Evolutionary conservation across 1,140 invertebrate species (phyloP), one percentile per base, ranked within the genome.

Genomic region (Probaryconus sp.): DNA sequence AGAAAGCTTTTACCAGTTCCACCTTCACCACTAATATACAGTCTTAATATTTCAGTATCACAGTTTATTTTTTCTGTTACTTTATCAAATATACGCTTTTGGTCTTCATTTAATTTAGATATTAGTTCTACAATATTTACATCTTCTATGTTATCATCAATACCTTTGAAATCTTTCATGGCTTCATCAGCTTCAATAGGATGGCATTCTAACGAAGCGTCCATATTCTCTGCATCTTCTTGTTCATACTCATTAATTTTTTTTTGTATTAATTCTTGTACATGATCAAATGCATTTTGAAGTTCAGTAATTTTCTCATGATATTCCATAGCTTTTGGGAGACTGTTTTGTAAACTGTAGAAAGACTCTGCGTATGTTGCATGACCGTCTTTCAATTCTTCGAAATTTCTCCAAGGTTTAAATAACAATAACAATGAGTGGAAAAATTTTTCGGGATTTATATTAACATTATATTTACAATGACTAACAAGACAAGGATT

Each of bases 341-440:
- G 38, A 79, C 7, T 26, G 53, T n/a, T 1, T 47, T 13, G 50
- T 70, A 30, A 13, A 55, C 16, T 7, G 13, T 35, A 0, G 14
- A 82, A 82, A 43, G 79, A 53, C 69, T 77, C 76, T 9, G 76
- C 37, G 53, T 79, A 82, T n/a, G 65, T 77, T 11, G 31, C 24
- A 30, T 14, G 56, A 3, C n/a, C 35, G 45, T 13, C 13, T 73
- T 68, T 80, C 5, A 82, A 51, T 45, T 77, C 74, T 53, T 64
- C 48, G 1, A 55, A 43, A 24, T 76, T 20, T 65, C 75, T 71
- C 79, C 79, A 83, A 7, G 75, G 72, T 53, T 78, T 40, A 61
- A 81, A 79, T 16, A 83, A 55, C 5, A 83, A 18, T n/a, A 83
- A 51, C 24, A 82, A 47, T 5, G 60, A 6, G 68, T 72, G 77